Evolutionary conservation across 2,888 invertebrate species (phyloP).

Genomic region (Cyaniris semiargus): DNA sequence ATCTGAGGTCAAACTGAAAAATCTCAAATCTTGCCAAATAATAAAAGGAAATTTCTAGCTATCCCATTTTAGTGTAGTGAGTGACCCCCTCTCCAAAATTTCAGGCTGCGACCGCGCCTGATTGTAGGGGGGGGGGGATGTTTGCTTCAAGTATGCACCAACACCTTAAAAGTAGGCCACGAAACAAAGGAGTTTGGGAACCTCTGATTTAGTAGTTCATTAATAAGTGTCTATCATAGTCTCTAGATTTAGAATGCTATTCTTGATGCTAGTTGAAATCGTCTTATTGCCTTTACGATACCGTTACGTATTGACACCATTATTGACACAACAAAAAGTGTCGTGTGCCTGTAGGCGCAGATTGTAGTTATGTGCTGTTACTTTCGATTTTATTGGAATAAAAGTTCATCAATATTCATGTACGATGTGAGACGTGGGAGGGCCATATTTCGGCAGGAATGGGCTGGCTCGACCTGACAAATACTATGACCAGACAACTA

Average conservation of each 20-base stretch:
- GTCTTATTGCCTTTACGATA: neutral
- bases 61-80: too few species aligned
- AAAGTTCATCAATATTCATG: neutral
- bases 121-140: too few species aligned
- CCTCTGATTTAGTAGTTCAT: too few species aligned
- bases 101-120: too few species aligned
- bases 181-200: too few species aligned
- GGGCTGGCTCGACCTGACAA: neutral
- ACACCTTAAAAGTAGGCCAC: too few species aligned
- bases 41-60: too few species aligned
- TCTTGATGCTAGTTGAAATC: neutral
- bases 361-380: neutral
- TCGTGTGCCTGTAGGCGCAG: neutral
- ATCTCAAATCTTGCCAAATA: too few species aligned
- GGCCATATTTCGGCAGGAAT: neutral
- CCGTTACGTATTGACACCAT: neutral
- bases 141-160: too few species aligned
- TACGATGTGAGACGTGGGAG: neutral
- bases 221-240: neutral
- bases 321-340: slow-evolving; percentile 11
- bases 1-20: too few species aligned
- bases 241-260: neutral
- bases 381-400: neutral
- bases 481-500: neutral
- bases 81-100: too few species aligned